Evolutionary conservation across 2,113 vertebrate species (phyloP).

Genomic region (Variabilichromis moorii): DNA sequence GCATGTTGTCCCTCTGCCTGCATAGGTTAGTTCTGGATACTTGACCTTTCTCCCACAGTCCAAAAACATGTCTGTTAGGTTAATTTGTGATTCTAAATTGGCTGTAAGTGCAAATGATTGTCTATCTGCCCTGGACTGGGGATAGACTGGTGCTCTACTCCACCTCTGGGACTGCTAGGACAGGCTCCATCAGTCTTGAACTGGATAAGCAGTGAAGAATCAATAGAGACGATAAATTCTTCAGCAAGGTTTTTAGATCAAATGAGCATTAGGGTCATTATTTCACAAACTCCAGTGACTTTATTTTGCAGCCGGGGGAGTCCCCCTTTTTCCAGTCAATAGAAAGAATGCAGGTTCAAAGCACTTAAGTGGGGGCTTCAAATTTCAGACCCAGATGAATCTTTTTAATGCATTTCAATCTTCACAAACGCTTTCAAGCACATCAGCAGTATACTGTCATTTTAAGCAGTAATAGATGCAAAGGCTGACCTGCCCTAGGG

Average conservation of each 20-base stretch:
- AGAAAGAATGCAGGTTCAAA: not conserved
- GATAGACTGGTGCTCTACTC: not conserved
- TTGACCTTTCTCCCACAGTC: not conserved
- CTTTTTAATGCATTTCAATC: not conserved
- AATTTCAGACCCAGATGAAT: not conserved
- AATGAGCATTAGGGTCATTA: not conserved
- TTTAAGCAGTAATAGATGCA: not conserved
- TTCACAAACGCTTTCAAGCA: not conserved
- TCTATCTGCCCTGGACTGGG: not conserved
- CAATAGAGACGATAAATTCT: not conserved
- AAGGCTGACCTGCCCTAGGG: not conserved
- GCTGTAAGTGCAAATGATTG: not conserved
- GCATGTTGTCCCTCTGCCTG: not conserved
- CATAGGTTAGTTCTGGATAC: not conserved
- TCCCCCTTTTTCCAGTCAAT: not conserved
- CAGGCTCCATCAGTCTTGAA: not conserved
- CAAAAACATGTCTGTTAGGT: not conserved
- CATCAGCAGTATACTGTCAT: not conserved
- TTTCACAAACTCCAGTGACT: not conserved
- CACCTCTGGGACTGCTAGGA: not conserved
- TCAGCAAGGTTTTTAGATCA: not conserved
- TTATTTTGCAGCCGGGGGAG: not conserved
- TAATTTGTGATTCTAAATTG: not conserved
- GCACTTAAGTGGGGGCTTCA: not conserved
- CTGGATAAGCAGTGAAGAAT: not conserved